A percentile compares a stretch with the other conserved stretches of the same genome.
Evolutionary conservation across 2,888 invertebrate species (phyloP).

Genomic region (Agrochola macilenta): DNA sequence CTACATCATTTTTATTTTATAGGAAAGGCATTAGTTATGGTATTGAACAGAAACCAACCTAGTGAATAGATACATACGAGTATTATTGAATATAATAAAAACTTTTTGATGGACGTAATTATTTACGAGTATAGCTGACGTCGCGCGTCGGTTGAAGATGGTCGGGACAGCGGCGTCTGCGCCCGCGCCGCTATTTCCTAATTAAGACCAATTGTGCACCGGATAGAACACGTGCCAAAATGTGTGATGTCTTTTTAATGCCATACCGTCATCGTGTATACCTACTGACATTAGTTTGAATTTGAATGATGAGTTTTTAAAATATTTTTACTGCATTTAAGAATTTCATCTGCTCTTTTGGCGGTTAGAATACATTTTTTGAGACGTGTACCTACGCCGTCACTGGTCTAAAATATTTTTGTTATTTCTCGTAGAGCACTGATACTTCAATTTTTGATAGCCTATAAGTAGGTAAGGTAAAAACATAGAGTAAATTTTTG

Average conservation of each 20-base stretch:
- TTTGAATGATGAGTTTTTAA: conserved; percentile 12
- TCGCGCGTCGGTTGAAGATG: conserved; percentile 69
- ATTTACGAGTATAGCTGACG: conserved; percentile 47
- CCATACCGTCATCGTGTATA: conserved; percentile 78
- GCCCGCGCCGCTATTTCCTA: conserved; percentile 87
- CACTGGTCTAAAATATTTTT: not conserved
- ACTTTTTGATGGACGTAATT: conserved; percentile 17
- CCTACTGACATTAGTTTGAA: conserved; percentile 62
- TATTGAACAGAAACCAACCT: not conserved
- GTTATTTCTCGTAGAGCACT: no score
- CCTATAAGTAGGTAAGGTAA: no score
- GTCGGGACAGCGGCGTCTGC: conserved; percentile 73
- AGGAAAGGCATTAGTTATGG: not conserved
- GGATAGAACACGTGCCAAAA: conserved; percentile 90
- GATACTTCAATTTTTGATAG: no score
- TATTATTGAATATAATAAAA: conserved; percentile 21
- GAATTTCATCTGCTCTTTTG: not conserved
- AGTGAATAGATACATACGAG: not conserved
- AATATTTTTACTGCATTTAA: conserved; percentile 4
- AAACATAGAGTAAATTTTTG: not conserved
- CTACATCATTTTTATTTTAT: not conserved
- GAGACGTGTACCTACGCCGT: not conserved
- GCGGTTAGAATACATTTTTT: not conserved
- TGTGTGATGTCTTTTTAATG: conserved; percentile 83
- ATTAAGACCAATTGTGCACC: conserved; percentile 89